These are phyloP conservation scores for Eumaeus atala DNA, from an alignment of 1,140 invertebrate species.

Conservation along the genomic window DNA sequence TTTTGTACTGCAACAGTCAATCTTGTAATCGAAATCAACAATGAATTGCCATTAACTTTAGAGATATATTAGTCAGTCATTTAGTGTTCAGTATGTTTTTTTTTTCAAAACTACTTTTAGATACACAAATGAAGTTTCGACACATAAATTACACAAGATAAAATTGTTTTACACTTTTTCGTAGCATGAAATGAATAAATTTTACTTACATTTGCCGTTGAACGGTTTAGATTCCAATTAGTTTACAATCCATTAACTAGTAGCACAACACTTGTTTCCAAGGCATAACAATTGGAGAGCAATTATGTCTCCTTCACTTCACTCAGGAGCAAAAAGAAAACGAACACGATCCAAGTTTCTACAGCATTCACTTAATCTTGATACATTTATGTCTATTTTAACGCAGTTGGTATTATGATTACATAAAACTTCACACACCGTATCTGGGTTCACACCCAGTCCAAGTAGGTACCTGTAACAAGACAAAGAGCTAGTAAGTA, in stretches of 20 bases:
- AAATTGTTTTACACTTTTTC: background rate
- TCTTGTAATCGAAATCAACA: too few species aligned
- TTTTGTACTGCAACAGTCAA: too few species aligned
- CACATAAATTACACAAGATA: too few species aligned
- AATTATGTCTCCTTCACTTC: constrained; percentile 47
- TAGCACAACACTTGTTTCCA: constrained; percentile 55
- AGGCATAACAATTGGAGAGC: constrained; percentile 41
- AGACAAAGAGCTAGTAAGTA: constrained; percentile 65
- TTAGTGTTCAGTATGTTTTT: too few species aligned
- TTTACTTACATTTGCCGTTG: constrained; percentile 59
- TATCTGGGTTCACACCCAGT: constrained; percentile 70
- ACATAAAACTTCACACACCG: constrained; percentile 66
- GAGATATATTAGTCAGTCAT: too few species aligned
- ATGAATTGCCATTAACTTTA: too few species aligned
- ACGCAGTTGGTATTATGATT: constrained; percentile 57
- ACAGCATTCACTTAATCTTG: constrained; percentile 28
- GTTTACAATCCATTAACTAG: constrained; percentile 55
- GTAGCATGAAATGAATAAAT: background rate
- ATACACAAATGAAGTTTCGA: too few species aligned
- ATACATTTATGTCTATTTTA: constrained; percentile 45
- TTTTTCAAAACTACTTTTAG: too few species aligned
- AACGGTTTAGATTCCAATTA: constrained; percentile 44
- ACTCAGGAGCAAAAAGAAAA: constrained; percentile 35
- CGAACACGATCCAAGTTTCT: constrained; percentile 37
- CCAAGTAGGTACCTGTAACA: constrained; percentile 69